Conservation (phyloP, 2,797 vertebrate genomes). For the Hoplostethus atlanticus region DNA sequence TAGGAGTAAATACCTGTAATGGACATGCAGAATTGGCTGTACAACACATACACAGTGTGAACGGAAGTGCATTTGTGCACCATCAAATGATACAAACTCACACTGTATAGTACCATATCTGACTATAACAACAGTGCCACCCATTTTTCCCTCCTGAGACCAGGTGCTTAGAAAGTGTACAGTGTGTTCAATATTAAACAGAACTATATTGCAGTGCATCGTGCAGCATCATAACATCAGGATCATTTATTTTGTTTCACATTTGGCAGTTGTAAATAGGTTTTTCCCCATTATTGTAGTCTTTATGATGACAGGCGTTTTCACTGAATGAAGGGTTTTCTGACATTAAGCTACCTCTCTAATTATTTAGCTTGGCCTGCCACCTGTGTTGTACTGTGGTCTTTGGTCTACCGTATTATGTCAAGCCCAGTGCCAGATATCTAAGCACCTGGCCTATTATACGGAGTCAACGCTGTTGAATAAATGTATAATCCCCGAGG, state of each 20-base stretch:
- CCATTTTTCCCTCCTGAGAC: constrained; percentile 16
- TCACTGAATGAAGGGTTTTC: constrained; percentile 17
- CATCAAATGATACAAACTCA: constrained; percentile 13
- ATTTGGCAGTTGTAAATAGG: neutral
- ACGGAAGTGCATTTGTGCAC: neutral
- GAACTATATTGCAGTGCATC: neutral
- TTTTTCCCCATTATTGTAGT: neutral
- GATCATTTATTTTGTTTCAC: constrained; percentile 38
- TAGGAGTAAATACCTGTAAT: neutral
- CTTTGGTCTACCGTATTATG: constrained; percentile 16
- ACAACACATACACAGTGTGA: neutral
- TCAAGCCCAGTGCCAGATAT: constrained; percentile 20
- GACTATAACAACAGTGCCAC: constrained; percentile 20
- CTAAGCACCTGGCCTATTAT: constrained; percentile 50
- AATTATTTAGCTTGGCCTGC: constrained; percentile 19
- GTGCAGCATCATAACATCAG: constrained; percentile 50
- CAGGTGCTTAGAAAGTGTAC: neutral
- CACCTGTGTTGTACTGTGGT: constrained; percentile 64
- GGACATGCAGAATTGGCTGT: neutral
- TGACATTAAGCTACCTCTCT: neutral
- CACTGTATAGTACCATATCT: neutral
- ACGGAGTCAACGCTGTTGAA: constrained; percentile 54
- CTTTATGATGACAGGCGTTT: constrained; percentile 24
- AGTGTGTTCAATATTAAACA: constrained; percentile 8
- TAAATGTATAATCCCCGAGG: constrained; percentile 66